Percentiles rank a stretch among this genome's conserved stretches.
Evolutionary conservation across 2,113 vertebrate genomes (phyloP).

Genomic region (Talpa occidentalis): DNA sequence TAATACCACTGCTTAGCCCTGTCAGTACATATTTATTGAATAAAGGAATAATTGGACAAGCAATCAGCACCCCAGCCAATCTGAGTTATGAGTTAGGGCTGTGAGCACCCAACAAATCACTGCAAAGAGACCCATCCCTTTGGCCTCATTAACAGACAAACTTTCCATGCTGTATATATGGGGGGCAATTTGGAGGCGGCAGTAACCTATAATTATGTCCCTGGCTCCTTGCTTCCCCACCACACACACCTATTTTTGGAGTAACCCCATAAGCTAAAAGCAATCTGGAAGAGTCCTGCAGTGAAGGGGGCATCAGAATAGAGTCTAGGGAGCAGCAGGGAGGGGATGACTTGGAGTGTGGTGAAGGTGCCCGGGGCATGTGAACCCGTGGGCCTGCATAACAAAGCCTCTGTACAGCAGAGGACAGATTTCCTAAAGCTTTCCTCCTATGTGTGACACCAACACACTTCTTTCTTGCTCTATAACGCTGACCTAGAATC

Average conservation of each 20-base stretch:
- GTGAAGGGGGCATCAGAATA: not conserved
- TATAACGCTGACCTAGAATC: not conserved
- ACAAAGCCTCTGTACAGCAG: not conserved
- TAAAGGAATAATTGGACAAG: not conserved
- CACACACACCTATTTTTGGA: not conserved
- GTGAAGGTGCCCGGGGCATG: not conserved
- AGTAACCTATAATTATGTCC: not conserved
- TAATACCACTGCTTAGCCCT: not conserved
- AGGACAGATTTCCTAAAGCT: not conserved
- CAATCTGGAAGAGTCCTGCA: not conserved
- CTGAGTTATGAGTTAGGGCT: no score
- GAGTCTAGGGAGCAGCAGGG: not conserved
- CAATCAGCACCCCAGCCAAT: not conserved
- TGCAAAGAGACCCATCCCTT: not conserved
- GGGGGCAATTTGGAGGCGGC: no score
- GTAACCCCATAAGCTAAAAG: not conserved
- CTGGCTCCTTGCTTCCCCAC: not conserved
- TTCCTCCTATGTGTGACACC: not conserved
- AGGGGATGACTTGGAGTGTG: not conserved
- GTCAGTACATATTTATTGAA: not conserved
- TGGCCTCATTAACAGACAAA: not conserved
- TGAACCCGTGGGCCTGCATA: not conserved
- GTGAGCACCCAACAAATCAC: not conserved
- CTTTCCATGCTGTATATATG: not conserved
- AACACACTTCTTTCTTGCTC: not conserved